Evolutionary conservation across 2,113 vertebrate species (phyloP).

Genomic region (Atrichornis clamosus): DNA sequence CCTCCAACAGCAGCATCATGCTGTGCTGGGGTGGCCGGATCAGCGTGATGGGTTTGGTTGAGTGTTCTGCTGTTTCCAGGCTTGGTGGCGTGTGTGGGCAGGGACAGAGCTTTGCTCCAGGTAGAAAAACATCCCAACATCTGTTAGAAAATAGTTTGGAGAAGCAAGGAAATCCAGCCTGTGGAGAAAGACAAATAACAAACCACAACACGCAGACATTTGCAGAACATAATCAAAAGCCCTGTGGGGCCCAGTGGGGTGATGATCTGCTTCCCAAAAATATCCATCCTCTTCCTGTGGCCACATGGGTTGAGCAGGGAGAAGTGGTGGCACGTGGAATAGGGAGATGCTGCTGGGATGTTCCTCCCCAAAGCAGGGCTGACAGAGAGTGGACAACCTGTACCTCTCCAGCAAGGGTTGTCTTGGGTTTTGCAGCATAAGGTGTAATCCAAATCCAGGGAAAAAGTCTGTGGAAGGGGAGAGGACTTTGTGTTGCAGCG

Average conservation of each 20-base stretch:
- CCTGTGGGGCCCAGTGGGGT: not conserved
- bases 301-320: not conserved
- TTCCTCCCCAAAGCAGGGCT: not conserved
- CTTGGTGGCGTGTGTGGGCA: not conserved
- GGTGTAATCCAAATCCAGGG: not conserved
- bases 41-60: not conserved
- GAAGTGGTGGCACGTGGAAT: rapidly evolving
- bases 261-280: not conserved
- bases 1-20: rapidly evolving
- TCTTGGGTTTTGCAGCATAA: not conserved
- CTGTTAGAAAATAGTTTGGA: not conserved
- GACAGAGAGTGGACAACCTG: rapidly evolving
- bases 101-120: not conserved
- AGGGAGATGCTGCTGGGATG: not conserved
- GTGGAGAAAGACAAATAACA: not conserved
- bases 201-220: rapidly evolving
- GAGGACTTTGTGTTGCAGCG: rapidly evolving
- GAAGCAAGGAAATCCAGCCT: not conserved
- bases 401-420: rapidly evolving
- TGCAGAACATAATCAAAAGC: not conserved
- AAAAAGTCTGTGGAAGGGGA: not conserved
- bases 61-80: not conserved
- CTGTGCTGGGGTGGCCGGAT: not conserved
- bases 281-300: rapidly evolving
- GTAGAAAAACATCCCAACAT: not conserved